Conservation (phyloP, 2,113 vertebrate genomes). For the Hyla sarda region DNA sequence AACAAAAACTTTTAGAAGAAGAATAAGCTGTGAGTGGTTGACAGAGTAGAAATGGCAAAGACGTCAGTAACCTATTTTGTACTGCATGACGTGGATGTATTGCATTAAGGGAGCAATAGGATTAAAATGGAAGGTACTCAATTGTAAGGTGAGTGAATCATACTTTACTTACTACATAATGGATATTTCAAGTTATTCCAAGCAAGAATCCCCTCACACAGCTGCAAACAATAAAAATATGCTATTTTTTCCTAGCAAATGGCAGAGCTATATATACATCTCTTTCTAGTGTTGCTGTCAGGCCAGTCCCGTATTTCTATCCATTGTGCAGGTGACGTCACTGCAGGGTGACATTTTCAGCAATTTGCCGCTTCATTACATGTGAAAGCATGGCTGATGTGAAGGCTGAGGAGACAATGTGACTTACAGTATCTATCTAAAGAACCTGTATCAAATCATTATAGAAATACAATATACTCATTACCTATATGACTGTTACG, state of each 20-base stretch:
- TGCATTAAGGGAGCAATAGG: not conserved
- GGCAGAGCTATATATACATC: slow-evolving; percentile 32
- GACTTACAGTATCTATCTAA: slow-evolving; percentile 9
- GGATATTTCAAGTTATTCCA: slow-evolving; percentile 1
- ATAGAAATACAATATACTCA: not conserved
- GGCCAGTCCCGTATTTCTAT: not conserved
- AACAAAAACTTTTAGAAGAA: not conserved
- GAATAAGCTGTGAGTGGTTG: not conserved
- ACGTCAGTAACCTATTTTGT: slow-evolving; percentile 6
- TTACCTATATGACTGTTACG: not conserved
- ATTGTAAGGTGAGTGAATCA: not conserved
- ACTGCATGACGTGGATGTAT: not conserved
- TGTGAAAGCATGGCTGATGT: slow-evolving; percentile 29
- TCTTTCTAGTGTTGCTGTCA: not conserved
- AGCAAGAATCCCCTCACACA: slow-evolving; percentile 8
- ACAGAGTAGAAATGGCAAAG: not conserved
- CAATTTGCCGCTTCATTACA: slow-evolving; percentile 45
- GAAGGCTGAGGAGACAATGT: not conserved
- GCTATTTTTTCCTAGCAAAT: not conserved
- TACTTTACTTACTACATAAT: slow-evolving; percentile 14
- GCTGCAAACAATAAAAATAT: slow-evolving; percentile 26
- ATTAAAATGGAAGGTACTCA: not conserved
- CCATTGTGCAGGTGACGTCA: slow-evolving; percentile 35
- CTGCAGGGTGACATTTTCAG: slow-evolving; percentile 41
- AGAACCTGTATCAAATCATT: not conserved